phyloP scores from a whole-genome alignment of 2,888 invertebrate genomes.

The Margaritifera margaritifera region DNA sequence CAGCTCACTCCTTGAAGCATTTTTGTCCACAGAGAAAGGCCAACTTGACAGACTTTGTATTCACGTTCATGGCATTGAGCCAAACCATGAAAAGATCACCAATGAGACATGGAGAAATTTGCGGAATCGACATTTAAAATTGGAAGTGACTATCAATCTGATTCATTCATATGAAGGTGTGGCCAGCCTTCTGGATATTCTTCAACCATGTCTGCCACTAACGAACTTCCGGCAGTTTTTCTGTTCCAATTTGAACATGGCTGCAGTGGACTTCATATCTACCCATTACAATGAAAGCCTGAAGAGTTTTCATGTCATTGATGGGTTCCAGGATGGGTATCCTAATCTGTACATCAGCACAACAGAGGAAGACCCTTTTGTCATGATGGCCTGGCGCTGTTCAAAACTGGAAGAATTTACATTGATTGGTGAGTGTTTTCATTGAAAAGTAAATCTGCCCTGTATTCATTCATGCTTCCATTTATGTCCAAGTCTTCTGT shows the following conservation, averaged over 20 bases:
- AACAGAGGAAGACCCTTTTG: conserved; percentile 76
- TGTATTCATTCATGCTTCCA: background rate
- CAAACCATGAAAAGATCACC: conserved; percentile 79
- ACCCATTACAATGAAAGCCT: conserved; percentile 72
- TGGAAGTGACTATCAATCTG: conserved; percentile 78
- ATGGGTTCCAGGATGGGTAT: conserved; percentile 72
- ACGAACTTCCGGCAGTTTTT: conserved; percentile 83
- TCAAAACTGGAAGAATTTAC: conserved; percentile 78
- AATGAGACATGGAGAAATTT: conserved; percentile 80
- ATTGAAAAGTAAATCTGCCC: background rate
- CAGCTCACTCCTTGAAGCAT: conserved; percentile 60
- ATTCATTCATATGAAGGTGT: conserved; percentile 83
- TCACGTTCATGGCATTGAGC: conserved; percentile 81
- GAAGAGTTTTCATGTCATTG: conserved; percentile 79
- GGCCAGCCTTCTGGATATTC: conserved; percentile 78
- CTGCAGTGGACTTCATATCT: conserved; percentile 77
- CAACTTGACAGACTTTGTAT: conserved; percentile 77
- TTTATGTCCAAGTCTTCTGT: background rate
- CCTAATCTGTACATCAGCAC: conserved; percentile 38
- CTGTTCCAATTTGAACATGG: conserved; percentile 79
- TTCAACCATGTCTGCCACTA: conserved; percentile 82
- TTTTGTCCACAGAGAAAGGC: conserved; percentile 46
- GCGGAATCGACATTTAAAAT: conserved; percentile 75
- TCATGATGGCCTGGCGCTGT: conserved; percentile 81
- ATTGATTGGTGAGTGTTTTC: conserved; percentile 74